phyloP scores from a whole-genome alignment of 2,888 invertebrate species.

The Octodonta nipae region DNA sequence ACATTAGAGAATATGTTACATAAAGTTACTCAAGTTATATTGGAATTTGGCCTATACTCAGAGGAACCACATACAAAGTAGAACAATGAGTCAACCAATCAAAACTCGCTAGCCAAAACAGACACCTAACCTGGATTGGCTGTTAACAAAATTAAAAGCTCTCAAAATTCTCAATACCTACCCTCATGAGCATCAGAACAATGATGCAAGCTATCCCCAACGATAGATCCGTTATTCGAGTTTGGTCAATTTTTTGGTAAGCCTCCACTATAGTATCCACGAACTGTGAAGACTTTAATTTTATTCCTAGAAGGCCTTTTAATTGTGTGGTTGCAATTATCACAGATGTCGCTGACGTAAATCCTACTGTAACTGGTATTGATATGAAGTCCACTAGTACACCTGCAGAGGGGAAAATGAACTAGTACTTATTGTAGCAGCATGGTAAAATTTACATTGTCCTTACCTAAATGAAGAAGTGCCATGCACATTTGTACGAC shows the following conservation, averaged over 20 bases:
- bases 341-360: slow-evolving; percentile 82
- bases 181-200: slow-evolving; percentile 60
- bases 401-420: slow-evolving; percentile 48
- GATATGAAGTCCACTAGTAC: slow-evolving; percentile 83
- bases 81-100: too few species aligned
- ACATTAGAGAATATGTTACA: too few species aligned
- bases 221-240: slow-evolving; percentile 53
- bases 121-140: too few species aligned
- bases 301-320: slow-evolving; percentile 59
- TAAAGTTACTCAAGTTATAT: too few species aligned
- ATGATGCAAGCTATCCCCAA: slow-evolving; percentile 63
- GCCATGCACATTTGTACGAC: slow-evolving; percentile 72
- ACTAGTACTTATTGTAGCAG: neutral
- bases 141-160: too few species aligned
- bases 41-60: too few species aligned
- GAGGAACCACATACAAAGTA: too few species aligned
- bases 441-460: neutral
- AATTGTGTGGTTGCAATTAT: slow-evolving; percentile 79
- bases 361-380: slow-evolving; percentile 76
- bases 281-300: slow-evolving; percentile 60
- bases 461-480: slow-evolving; percentile 62
- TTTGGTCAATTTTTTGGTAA: slow-evolving; percentile 51
- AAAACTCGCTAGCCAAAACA: too few species aligned
- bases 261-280: slow-evolving; percentile 62
- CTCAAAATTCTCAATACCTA: too few species aligned